Conservation (phyloP, 2,113 vertebrate species). For the Cebidichthys violaceus region DNA sequence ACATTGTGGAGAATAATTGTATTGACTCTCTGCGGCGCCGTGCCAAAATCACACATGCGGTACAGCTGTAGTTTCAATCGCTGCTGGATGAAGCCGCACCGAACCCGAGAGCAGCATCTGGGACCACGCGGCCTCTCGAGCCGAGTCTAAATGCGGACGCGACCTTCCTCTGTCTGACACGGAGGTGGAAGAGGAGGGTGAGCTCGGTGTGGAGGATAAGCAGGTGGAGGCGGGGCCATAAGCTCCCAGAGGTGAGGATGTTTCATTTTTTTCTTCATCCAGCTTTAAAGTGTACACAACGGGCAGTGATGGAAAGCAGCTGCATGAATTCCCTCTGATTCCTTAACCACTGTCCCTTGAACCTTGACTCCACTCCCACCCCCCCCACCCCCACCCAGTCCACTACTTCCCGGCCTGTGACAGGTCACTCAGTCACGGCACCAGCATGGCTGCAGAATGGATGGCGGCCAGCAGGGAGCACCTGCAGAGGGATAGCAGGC, state of each 20-base stretch:
- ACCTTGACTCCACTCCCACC: slow-evolving; percentile 48
- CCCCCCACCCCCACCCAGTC: neutral
- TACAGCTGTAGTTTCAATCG: slow-evolving; percentile 8
- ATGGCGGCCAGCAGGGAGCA: slow-evolving; percentile 72
- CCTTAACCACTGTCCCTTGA: slow-evolving; percentile 65
- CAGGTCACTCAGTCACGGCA: slow-evolving; percentile 59
- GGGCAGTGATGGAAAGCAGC: slow-evolving; percentile 72
- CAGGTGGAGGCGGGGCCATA: neutral
- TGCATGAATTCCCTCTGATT: slow-evolving; percentile 51
- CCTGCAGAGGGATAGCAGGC: slow-evolving; percentile 77
- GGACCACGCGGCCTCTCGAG: slow-evolving; percentile 37
- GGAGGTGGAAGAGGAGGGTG: slow-evolving; percentile 24
- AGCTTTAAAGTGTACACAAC: slow-evolving; percentile 38
- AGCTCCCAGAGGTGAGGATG: slow-evolving; percentile 23
- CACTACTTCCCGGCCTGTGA: slow-evolving; percentile 41
- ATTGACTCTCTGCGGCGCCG: neutral
- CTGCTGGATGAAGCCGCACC: slow-evolving; percentile 31
- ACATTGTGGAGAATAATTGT: neutral
- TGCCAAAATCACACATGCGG: neutral
- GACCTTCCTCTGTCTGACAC: slow-evolving; percentile 60
- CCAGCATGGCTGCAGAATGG: slow-evolving; percentile 53
- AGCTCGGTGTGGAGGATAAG: slow-evolving; percentile 14
- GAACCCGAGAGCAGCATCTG: slow-evolving; percentile 55
- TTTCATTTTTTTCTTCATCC: slow-evolving; percentile 39
- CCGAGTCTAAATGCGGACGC: slow-evolving; percentile 63